Conservation (phyloP, 92 coral and sea anemone genomes). For the Actinostola sp. region DNA sequence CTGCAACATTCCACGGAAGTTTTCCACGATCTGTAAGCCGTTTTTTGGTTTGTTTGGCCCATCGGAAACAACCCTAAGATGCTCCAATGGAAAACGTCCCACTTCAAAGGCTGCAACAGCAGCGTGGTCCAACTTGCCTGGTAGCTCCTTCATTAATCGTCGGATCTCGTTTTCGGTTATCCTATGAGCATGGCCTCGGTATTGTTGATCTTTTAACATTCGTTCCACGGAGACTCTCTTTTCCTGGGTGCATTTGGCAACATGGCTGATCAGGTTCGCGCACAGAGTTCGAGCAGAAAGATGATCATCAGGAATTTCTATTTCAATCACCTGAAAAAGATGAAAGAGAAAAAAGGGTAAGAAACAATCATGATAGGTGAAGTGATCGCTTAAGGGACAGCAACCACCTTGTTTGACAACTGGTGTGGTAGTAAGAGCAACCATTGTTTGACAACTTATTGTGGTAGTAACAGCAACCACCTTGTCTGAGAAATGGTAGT, state of each 20-base stretch:
- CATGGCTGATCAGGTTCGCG: slow-evolving; percentile 87
- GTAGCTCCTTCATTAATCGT: slow-evolving; percentile 65
- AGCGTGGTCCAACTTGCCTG: slow-evolving; percentile 97
- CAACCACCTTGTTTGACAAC: no score
- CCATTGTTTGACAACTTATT: no score
- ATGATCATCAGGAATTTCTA: slow-evolving; percentile 73
- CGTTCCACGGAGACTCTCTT: slow-evolving; percentile 76
- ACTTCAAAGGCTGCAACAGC: slow-evolving; percentile 98
- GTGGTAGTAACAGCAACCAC: no score
- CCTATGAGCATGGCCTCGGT: slow-evolving; percentile 22
- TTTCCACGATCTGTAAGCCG: not conserved
- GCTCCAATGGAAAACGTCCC: slow-evolving; percentile 81
- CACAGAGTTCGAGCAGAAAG: slow-evolving; percentile 86
- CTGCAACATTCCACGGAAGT: not conserved
- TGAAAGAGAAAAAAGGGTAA: no score
- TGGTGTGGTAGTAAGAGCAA: no score
- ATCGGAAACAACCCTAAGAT: slow-evolving; percentile 58
- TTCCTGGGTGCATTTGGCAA: slow-evolving; percentile 71
- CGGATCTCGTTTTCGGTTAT: slow-evolving; percentile 60
- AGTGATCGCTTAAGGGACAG: no score
- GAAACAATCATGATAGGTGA: no score
- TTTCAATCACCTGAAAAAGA: slow-evolving; percentile 70
- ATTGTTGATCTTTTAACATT: slow-evolving; percentile 52
- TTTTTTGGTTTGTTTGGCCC: slow-evolving; percentile 29
- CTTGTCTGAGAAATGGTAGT: no score